Conservation (phyloP, 2,888 invertebrate species). For the Trissonchulus latispiculum region DNA sequence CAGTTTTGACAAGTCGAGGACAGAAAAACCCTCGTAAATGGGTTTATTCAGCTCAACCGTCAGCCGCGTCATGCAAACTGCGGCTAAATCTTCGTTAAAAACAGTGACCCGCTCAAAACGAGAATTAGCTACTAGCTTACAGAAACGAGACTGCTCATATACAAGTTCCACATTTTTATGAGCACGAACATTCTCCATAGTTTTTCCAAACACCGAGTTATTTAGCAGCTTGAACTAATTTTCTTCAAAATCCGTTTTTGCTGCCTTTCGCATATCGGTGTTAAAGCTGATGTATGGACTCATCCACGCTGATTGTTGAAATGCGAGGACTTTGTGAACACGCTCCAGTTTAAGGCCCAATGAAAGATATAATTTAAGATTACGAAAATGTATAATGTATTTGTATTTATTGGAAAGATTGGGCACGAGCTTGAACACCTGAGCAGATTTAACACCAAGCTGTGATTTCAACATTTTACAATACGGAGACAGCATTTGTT, state of each 20-base stretch:
- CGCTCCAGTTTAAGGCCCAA: neutral
- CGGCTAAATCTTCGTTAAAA: constrained; percentile 1
- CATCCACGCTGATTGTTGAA: constrained; percentile 1
- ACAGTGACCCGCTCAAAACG: neutral
- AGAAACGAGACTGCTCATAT: neutral
- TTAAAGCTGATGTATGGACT: constrained; percentile 1
- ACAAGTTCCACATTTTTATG: neutral
- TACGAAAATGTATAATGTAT: neutral
- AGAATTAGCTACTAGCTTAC: neutral
- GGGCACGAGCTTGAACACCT: constrained; percentile 5
- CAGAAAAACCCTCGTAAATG: constrained; percentile 3
- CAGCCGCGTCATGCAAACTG: neutral
- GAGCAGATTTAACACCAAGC: too few relatives aligned
- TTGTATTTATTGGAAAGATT: neutral
- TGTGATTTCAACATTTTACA: too few relatives aligned
- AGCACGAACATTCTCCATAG: constrained; percentile 1
- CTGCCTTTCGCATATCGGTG: neutral
- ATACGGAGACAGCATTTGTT: too few relatives aligned
- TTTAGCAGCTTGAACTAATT: constrained; percentile 5
- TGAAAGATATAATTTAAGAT: neutral
- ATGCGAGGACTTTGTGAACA: neutral
- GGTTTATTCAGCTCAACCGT: neutral
- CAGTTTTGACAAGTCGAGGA: neutral
- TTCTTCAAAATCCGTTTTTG: neutral
- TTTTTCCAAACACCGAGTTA: constrained; percentile 10